These are phyloP conservation scores for Sebastes vulpes DNA, from an alignment of 2,797 vertebrate genomes.

Conservation along the genomic window DNA sequence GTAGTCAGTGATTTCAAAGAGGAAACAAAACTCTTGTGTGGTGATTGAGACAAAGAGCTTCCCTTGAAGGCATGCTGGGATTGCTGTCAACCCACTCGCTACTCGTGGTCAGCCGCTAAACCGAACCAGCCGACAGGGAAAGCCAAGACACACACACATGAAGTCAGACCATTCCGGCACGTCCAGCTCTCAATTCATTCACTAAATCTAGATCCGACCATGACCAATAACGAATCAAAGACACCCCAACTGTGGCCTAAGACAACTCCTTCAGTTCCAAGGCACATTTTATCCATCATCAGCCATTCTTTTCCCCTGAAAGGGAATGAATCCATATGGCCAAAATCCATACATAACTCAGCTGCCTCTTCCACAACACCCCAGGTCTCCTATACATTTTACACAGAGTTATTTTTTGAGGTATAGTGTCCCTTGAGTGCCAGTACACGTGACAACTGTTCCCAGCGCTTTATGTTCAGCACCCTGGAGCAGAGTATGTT, in stretches of 20 bases:
- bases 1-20: constrained; percentile 53
- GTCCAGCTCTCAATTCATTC: constrained; percentile 24
- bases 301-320: background rate
- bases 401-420: background rate
- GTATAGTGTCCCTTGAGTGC: constrained; percentile 11
- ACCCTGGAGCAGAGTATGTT: background rate
- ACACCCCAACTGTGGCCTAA: background rate
- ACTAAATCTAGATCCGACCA: constrained; percentile 15
- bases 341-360: constrained; percentile 29
- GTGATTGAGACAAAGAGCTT: constrained; percentile 56
- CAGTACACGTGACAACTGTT: constrained; percentile 11
- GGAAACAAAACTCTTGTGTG: constrained; percentile 67
- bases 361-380: constrained; percentile 21
- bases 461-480: background rate
- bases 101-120: constrained; percentile 48
- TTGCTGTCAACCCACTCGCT: constrained; percentile 52
- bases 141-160: constrained; percentile 41
- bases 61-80: constrained; percentile 53
- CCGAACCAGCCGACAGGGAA: constrained; percentile 35
- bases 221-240: constrained; percentile 37
- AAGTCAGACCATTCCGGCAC: constrained; percentile 11
- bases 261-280: constrained; percentile 29
- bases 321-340: constrained; percentile 32
- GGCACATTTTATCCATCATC: constrained; percentile 15
- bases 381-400: constrained; percentile 20